Evolutionary conservation across 2,888 invertebrate genomes (phyloP), one percentile per base, ranked within the genome.

Genomic region (Ditula angustiorana): DNA sequence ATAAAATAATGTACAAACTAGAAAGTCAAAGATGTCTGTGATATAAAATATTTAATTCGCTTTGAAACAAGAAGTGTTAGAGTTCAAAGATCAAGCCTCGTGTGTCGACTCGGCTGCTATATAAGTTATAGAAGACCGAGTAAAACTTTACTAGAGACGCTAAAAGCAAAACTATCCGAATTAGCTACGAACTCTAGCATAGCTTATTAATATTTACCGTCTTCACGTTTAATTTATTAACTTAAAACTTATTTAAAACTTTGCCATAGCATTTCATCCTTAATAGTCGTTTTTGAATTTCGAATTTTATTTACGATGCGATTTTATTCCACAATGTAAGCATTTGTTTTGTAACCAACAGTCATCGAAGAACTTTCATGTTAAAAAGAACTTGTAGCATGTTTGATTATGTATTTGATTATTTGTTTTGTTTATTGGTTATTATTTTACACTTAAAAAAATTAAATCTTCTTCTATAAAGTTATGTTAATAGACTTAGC

Each of bases 41-140:
- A 52, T 33, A 44, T 52, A 33, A 44, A 61, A 53, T 46, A 58
- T 21, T 58, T 47, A 30, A 60, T 50, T 28, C 23, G 52, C 47
- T 56, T 49, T 47, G 61, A 56, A 49, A 62, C 21, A 37, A 8
- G 46, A 56, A 62, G 49, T 28, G 37, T 56, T 49, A n/a, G 37
- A 57, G 57, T 50, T 37, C 24, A 50, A 57, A 33, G 41, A 13
- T 50, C 30, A 10, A 23, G 26, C 41, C 53, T 56, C 56, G 35
- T 55, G 28, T 37, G 47, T 37, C 46, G 24, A 62, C 33, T 33
- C 26, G n/a, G n/a, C n/a, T n/a, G n/a, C n/a, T n/a, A 19, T 41
- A 41, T 41, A 19, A 19, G 10, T 55, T 47, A 47, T 35, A 46
- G 50, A 37, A 21, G 28, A 58, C 33, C 49, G 26, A 35, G n/a